Conservation (phyloP, 92 coral and sea anemone species). For the Galaxea fascicularis region DNA sequence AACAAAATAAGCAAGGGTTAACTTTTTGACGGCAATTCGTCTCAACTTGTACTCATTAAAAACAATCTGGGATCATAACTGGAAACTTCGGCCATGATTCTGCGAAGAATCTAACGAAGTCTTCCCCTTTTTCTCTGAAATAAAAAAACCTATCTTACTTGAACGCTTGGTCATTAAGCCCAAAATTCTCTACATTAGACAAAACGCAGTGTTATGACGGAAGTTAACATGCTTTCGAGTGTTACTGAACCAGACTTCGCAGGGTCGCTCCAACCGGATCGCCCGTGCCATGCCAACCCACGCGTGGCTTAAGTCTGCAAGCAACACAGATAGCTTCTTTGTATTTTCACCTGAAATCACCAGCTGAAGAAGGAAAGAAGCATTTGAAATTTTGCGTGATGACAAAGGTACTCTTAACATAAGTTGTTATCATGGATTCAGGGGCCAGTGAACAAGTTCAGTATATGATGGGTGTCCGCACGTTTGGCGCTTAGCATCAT, state of each 20-base stretch:
- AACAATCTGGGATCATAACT: neutral
- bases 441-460: neutral
- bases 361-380: conserved; percentile 1
- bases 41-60: no score
- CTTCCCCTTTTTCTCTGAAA: conserved; percentile 57
- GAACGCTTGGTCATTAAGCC: neutral
- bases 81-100: conserved; percentile 6
- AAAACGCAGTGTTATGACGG: conserved; percentile 28
- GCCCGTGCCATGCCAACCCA: neutral
- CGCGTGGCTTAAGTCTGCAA: neutral
- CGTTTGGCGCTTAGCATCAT: neutral
- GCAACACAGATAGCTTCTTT: neutral
- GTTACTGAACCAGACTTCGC: conserved; percentile 27
- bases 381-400: neutral
- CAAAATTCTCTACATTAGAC: neutral
- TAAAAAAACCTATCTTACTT: conserved; percentile 10
- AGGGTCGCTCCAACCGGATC: conserved; percentile 18
- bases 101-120: conserved; percentile 30
- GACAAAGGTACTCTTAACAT: conserved; percentile 12
- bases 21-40: neutral
- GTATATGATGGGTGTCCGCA: no score
- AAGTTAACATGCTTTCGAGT: conserved; percentile 40
- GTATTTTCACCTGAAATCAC: neutral
- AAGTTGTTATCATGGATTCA: neutral
- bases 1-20: neutral